Base-by-base conservation (phyloP, 2,113 vertebrate genomes). In the Pterocles gutturalis region DNA sequence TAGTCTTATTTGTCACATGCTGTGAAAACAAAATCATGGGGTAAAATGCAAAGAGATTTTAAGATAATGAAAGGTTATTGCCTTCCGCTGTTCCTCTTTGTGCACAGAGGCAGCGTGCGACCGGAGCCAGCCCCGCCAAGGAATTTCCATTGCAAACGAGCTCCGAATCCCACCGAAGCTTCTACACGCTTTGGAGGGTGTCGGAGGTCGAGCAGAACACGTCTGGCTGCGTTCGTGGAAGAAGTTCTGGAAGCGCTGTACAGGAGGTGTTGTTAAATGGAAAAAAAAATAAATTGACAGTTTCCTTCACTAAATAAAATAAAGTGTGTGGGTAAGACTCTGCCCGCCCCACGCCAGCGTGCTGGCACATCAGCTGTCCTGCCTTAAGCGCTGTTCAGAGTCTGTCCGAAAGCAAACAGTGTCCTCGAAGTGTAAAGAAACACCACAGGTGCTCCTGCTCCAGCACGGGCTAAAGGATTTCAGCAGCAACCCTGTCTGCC, bases 281-380 rank as follows among this genome's bases (percentile, higher is more conserved):
- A 17, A 29, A 38, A 45, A 54, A 33, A 14, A 38, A 28, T 26
- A 36, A 75, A 5, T 10, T 2, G 17, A 9, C 28, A 7, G 25
- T 31, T 69, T 57, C 48, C 62, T 51, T 38, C 24, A 8, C 33
- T 41, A 24, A 46, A 83, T 34, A 24, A 48, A 51, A 31, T 29
- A 26, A 89, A 31, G 34, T 5, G 16, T 29, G 14, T 0, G 1
- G 28, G 57, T 46, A 14, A 18, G 38, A 31, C 41, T 14, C 34
- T 33, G 34, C 57, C 41, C 2, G 7, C 26, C 55, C 54, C 22
- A 1, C 2, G 1, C 15, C 2, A 3, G 24, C 3, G 4, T 12
- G n/a, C 3, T 0, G 3, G 55, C 19, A 12, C 2, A 0, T 3
- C 2, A 1, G 14, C 80, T 33, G 0, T 41, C 41, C 41, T 11